A percentile compares a stretch with the other conserved stretches of the same genome.
Conservation (phyloP, 2,797 vertebrate genomes). For the Gallirallus australis region DNA sequence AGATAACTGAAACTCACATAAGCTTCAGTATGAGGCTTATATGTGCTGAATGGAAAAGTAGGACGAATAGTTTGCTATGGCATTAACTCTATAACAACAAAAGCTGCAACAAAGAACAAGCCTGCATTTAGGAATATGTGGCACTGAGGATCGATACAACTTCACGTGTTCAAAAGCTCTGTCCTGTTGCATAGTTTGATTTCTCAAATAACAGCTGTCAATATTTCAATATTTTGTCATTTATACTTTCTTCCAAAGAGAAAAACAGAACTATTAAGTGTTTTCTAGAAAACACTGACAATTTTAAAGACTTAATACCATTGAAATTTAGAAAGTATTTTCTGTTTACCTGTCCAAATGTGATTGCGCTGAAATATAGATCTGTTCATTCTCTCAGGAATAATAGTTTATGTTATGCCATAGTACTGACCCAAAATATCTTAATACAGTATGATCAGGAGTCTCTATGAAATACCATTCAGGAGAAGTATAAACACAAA, state of each 20-base stretch:
- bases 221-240: neutral
- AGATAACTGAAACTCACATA: neutral
- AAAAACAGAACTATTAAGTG: neutral
- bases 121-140: rapidly evolving
- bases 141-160: neutral
- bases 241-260: neutral
- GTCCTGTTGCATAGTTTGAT: neutral
- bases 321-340: neutral
- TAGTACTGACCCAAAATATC: neutral
- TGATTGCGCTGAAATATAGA: neutral
- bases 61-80: neutral
- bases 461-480: neutral
- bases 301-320: neutral
- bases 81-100: rapidly evolving
- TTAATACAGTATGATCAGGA: neutral
- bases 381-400: neutral
- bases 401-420: neutral
- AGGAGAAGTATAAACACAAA: neutral
- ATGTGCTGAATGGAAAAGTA: neutral
- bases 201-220: neutral
- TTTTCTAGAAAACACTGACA: neutral
- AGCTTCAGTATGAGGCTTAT: neutral
- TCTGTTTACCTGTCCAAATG: neutral
- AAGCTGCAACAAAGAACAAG: neutral
- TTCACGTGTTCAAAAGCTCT: neutral